Evolutionary conservation across 2,888 invertebrate species (phyloP), one percentile per base, ranked within the genome.

Genomic region (Ormia ochracea): DNA sequence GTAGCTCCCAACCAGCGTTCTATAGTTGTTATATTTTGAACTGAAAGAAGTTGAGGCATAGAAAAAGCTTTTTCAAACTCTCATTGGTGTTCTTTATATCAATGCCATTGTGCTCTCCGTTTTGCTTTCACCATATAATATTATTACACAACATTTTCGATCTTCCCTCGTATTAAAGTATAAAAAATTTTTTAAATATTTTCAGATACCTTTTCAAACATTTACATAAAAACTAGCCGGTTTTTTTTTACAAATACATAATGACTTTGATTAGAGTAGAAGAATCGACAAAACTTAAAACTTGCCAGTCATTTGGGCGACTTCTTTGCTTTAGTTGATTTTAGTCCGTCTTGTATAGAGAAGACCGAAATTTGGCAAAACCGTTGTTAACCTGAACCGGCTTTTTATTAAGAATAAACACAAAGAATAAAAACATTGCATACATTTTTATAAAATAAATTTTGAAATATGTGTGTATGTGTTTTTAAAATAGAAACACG

Each of bases 181-280:
- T 56, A 61, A 52, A 28, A 21, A 19, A 23, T 31, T 14, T 33
- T 12, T 21, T 28, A 65, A 58, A 6, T n/a, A 12, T 4, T 56
- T 28, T n/a, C 17, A 31, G 21, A 2, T 21, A 10, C 43, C 21
- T 10, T 9, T 59, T 54, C 3, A 4, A 14, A 21, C 45, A 74
- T 78, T 78, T 63, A 36, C 78, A 74, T 78, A 59, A 52, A 73
- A 74, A 43, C 17, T 41, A 38, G 43, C 56, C 38, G 41, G 43
- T 45, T 36, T 21, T 12, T 36, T 56, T 12, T 12, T 19, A 7
- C 38, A 38, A 54, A 33, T 17, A n/a, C 5, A 38, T 38, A 17
- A 14, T 33, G 36, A 12, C 19, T 54, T 17, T 3, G 10, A 2
- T 14, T 36, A n/a, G 36, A 56, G 14, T 10, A 7, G 61, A 41